Evolutionary conservation across 2,888 invertebrate species (phyloP).

Genomic region (Zaprionus lineosus): DNA sequence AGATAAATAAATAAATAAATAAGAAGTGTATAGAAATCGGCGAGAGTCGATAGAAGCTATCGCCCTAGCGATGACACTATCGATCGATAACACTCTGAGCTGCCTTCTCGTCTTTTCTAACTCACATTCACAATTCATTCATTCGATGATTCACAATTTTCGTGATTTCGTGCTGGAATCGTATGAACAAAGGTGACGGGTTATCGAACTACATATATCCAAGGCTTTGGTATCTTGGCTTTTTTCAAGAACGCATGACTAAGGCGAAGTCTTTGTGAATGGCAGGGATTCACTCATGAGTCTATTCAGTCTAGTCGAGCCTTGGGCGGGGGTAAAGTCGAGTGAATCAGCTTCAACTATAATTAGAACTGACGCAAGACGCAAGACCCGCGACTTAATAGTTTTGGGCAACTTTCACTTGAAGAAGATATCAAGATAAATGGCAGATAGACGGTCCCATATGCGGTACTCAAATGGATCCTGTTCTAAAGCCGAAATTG

Average conservation of each 20-base stretch:
- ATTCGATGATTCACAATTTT: neutral
- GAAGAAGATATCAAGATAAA: slow-evolving; percentile 14
- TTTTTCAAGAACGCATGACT: slow-evolving; percentile 37
- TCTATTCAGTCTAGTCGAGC: too few relatives aligned
- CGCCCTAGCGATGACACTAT: too few relatives aligned
- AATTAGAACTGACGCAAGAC: slow-evolving; percentile 28
- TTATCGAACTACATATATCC: slow-evolving; percentile 41
- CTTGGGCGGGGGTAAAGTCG: too few relatives aligned
- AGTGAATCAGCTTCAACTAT: slow-evolving; percentile 30
- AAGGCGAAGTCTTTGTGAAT: slow-evolving; percentile 7
- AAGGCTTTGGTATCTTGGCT: slow-evolving; percentile 20
- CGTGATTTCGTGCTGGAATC: neutral
- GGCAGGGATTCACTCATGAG: slow-evolving; percentile 22
- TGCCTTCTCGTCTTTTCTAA: too few relatives aligned
- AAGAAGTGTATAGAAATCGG: too few relatives aligned
- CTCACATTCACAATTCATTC: too few relatives aligned
- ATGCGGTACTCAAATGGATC: slow-evolving; percentile 19
- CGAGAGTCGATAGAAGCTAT: too few relatives aligned
- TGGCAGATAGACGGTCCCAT: slow-evolving; percentile 35
- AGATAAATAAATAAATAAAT: neutral
- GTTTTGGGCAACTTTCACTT: slow-evolving; percentile 39
- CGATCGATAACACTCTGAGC: too few relatives aligned
- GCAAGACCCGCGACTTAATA: too few relatives aligned
- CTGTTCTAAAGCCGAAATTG: slow-evolving; percentile 16
- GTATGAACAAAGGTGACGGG: slow-evolving; percentile 28